Percentiles rank a stretch among this genome's conserved stretches.
Conservation (phyloP, 2,797 vertebrate species). For the Aeoliscus strigatus region DNA sequence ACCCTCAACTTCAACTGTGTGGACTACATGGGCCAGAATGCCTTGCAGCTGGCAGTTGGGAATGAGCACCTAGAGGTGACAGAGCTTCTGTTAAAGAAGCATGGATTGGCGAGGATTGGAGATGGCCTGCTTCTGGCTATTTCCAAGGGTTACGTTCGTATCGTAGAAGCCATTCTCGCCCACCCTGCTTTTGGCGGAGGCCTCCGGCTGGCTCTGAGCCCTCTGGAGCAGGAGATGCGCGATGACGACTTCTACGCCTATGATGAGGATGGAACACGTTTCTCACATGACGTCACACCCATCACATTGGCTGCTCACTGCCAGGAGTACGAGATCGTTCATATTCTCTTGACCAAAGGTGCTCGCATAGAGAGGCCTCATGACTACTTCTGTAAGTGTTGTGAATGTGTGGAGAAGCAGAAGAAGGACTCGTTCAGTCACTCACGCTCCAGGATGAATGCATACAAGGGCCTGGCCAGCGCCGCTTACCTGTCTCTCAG, state of each 20-base stretch:
- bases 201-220: conserved; percentile 83
- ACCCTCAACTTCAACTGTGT: conserved; percentile 95
- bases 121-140: conserved; percentile 91
- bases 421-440: conserved; percentile 91
- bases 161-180: conserved; percentile 91
- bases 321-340: conserved; percentile 95
- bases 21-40: conserved; percentile 97
- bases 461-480: conserved; percentile 93
- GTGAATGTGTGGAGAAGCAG: conserved; percentile 87
- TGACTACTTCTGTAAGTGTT: conserved; percentile 96
- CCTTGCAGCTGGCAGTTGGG: conserved; percentile 89
- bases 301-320: conserved; percentile 93
- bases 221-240: conserved; percentile 88
- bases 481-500: conserved; percentile 91
- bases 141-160: conserved; percentile 94
- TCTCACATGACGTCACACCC: conserved; percentile 92
- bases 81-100: conserved; percentile 91
- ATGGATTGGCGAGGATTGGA: conserved; percentile 87
- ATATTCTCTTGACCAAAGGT: conserved; percentile 89
- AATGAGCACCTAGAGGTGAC: conserved; percentile 96
- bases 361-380: conserved; percentile 92
- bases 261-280: conserved; percentile 91
- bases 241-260: conserved; percentile 96
- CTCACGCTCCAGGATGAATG: conserved; percentile 94
- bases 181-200: conserved; percentile 88